Evolutionary conservation across 2,113 vertebrate species (phyloP), one percentile per base, ranked within the genome.

Genomic region (Xenopus borealis): DNA sequence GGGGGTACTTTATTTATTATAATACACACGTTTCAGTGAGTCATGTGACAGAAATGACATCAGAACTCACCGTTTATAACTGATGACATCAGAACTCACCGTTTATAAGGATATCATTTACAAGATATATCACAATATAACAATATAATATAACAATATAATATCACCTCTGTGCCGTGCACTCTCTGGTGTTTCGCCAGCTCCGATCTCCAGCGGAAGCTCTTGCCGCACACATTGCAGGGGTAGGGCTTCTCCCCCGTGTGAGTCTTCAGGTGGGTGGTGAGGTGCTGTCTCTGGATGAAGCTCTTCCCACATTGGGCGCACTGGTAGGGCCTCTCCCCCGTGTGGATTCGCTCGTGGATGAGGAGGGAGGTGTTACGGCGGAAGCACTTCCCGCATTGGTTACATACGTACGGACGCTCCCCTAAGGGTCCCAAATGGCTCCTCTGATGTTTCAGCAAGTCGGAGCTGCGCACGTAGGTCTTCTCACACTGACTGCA

Each of bases 371-470:
- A 71, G 1, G 75, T 66, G 67, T 72, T 61, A 18, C 70, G 69
- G 1, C 62, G 16, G 19, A 78, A 72, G 69, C 12, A 14, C 7
- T 86, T 83, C 14, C 85, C 83, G 18, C 86, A 88, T 23, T 85
- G 81, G 0, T 83, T 79, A 59, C 87, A 86, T 52, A 81, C 81
- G 74, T 84, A 87, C 0, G 87, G 86, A 33, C 84, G 85, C 58
- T 86, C 87, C 19, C 86, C 84, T 0, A 81, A 84, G 72, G 88
- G 86, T 12, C 81, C 80, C 0, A 81, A 84, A 72, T 89, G 87
- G 12, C 81, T 81, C 44, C 85, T 71, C 61, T 85, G 85, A 65
- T 89, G 87, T 11, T 83, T 82, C 66, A 83, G 80, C 0, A 88
- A 81, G 62, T 86, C 85, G 0, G 85, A 86, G 66, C 62, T 66